Conservation (phyloP, 2,113 vertebrate genomes). For the Xiphophorus couchianus region DNA sequence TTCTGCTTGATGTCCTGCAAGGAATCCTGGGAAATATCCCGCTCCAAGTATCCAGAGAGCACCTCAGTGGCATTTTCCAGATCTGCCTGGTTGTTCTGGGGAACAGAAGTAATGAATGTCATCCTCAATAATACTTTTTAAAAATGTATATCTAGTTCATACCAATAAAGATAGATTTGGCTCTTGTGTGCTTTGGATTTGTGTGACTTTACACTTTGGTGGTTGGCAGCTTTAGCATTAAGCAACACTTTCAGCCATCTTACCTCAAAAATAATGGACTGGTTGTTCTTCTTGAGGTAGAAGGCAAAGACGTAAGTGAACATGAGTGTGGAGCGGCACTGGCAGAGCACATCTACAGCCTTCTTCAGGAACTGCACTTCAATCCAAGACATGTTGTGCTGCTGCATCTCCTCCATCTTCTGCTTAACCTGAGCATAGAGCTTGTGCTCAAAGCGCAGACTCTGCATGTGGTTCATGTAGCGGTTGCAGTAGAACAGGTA, state of each 20-base stretch:
- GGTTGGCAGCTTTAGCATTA: background rate
- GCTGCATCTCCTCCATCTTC: constrained; percentile 99
- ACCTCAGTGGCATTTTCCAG: constrained; percentile 99
- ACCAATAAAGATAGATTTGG: background rate
- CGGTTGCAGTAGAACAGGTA: constrained; percentile 99
- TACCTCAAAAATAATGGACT: constrained; percentile 99
- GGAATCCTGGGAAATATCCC: constrained; percentile 99
- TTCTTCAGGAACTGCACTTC: constrained; percentile 99
- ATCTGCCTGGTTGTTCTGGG: constrained; percentile 98
- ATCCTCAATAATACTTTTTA: background rate
- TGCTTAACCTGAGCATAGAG: constrained; percentile 99
- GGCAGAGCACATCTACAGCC: constrained; percentile 98
- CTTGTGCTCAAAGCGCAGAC: constrained; percentile 99
- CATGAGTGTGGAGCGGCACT: constrained; percentile 99
- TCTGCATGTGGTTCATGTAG: constrained; percentile 99
- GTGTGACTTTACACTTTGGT: background rate
- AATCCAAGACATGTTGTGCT: constrained; percentile 99
- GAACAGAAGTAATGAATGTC: background rate
- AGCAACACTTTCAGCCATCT: background rate
- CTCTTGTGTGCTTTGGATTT: background rate
- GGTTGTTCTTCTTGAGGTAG: constrained; percentile 99
- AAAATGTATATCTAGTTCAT: background rate
- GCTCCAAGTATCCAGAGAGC: constrained; percentile 97
- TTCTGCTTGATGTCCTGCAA: constrained; percentile 99
- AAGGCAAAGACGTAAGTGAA: constrained; percentile 99